phyloP scores from a whole-genome alignment of 2,797 vertebrate species.

The Sebastes steindachneri region DNA sequence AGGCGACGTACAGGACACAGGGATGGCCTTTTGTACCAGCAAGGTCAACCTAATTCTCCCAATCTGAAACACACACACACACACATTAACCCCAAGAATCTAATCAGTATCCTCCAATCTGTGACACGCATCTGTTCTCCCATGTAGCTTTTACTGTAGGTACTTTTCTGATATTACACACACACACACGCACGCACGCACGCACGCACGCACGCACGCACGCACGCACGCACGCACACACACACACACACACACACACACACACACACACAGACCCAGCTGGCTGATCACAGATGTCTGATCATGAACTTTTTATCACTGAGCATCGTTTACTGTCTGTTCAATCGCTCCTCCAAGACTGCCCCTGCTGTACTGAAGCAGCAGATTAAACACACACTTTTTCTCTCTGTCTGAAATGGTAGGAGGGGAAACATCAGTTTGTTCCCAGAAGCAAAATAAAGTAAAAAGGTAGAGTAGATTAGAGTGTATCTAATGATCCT shows the following conservation, averaged over 20 bases:
- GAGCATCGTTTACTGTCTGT: slow-evolving; percentile 55
- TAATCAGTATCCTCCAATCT: slow-evolving; percentile 18
- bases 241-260: slow-evolving; percentile 11
- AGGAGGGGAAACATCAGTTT: neutral
- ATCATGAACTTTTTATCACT: slow-evolving; percentile 71
- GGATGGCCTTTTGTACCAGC: slow-evolving; percentile 42
- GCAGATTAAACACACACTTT: slow-evolving; percentile 9
- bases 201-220: neutral
- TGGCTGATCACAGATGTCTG: slow-evolving; percentile 72
- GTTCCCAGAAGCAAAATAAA: neutral
- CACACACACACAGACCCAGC: slow-evolving; percentile 42
- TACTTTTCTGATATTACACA: neutral
- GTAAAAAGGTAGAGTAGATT: neutral
- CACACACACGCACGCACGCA: slow-evolving; percentile 4
- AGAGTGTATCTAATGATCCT: neutral
- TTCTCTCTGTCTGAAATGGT: neutral
- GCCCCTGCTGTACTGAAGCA: slow-evolving; percentile 30
- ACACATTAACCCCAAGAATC: neutral
- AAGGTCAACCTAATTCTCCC: slow-evolving; percentile 73
- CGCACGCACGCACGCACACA: neutral
- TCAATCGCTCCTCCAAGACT: slow-evolving; percentile 50
- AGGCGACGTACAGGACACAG: slow-evolving; percentile 36
- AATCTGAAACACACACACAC: slow-evolving; percentile 9
- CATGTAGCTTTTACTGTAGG: neutral
- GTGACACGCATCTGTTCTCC: neutral